Percentiles rank a stretch among this genome's conserved stretches.
These are phyloP conservation scores for Lophotis ruficrista DNA, from an alignment of 2,113 vertebrate species.

Conservation along the genomic window DNA sequence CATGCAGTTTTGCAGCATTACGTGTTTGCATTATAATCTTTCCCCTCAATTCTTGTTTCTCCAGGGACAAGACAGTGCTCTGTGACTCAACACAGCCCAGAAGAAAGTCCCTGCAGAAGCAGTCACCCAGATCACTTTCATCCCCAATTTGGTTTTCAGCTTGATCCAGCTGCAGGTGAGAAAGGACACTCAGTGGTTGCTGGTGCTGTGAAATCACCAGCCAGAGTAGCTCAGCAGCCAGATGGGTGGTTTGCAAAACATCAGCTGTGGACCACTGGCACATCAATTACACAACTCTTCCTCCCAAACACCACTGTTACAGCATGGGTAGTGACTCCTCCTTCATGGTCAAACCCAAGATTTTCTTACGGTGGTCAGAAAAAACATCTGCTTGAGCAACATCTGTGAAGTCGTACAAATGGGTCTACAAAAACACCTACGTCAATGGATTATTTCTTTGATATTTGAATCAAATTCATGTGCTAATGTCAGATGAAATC, in stretches of 20 bases:
- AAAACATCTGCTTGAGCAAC: not conserved
- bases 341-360: not conserved
- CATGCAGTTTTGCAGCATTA: not conserved
- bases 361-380: not conserved
- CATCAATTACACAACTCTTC: not conserved
- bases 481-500: constrained; percentile 35
- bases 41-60: not conserved
- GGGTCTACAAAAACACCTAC: not conserved
- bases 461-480: constrained; percentile 24
- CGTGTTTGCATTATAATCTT: not conserved
- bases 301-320: not conserved
- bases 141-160: not conserved
- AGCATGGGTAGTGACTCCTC: not conserved
- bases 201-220: not conserved
- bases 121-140: not conserved
- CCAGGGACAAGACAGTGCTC: not conserved
- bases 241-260: not conserved
- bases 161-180: not conserved
- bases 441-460: not conserved
- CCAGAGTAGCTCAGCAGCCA: not conserved
- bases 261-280: not conserved
- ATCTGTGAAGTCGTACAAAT: not conserved
- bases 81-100: not conserved
- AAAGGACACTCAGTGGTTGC: not conserved
- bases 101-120: not conserved